A percentile compares a stretch with the other conserved stretches of the same genome.
phyloP scores from a whole-genome alignment of 2,797 vertebrate species.

The Orestias chungarensis region DNA sequence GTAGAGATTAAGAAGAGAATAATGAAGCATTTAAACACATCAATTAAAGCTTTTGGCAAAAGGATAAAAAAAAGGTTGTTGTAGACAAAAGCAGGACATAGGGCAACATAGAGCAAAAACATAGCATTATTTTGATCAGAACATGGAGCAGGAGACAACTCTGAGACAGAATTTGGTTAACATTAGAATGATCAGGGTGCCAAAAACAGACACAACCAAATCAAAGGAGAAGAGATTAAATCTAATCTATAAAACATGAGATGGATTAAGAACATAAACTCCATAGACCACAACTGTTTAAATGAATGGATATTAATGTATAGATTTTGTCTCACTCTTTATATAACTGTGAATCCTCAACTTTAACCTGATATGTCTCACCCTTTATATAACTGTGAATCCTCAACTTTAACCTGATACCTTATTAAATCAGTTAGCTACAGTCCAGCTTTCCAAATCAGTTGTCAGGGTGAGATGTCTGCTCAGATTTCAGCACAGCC shows the following conservation, averaged over 20 bases:
- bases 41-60: background rate
- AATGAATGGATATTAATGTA: constrained; percentile 21
- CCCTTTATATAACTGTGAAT: constrained; percentile 22
- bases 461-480: constrained; percentile 16
- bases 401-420: constrained; percentile 27
- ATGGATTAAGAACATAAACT: background rate
- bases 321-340: constrained; percentile 24
- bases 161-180: background rate
- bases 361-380: constrained; percentile 28
- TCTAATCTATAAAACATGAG: background rate
- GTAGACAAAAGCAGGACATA: background rate
- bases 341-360: constrained; percentile 28
- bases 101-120: background rate
- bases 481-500: constrained; percentile 35
- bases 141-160: background rate
- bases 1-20: background rate
- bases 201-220: background rate
- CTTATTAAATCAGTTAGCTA: constrained; percentile 26
- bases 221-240: background rate
- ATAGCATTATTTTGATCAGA: background rate
- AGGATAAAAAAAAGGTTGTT: background rate
- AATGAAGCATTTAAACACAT: background rate
- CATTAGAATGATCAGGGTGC: background rate
- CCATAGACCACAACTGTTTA: background rate
- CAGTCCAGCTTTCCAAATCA: constrained; percentile 28